phyloP scores from a whole-genome alignment of 2,113 vertebrate species.

The Zosterops pallidus region DNA sequence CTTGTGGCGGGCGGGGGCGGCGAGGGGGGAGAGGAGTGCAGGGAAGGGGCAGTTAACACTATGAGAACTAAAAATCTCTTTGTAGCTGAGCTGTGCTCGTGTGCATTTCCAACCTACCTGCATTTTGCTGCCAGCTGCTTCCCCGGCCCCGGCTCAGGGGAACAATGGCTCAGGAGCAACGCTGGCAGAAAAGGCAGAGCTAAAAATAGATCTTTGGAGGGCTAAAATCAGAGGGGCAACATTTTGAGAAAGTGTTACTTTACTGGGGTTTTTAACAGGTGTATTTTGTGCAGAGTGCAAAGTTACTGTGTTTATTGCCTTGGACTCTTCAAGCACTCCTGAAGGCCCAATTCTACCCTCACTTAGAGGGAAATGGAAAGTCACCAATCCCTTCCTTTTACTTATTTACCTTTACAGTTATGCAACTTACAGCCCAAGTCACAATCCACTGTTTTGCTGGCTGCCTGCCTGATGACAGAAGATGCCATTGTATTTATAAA shows the following conservation, averaged over 20 bases:
- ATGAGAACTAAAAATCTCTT: conserved; percentile 67
- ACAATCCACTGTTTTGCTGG: not conserved
- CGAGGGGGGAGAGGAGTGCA: not conserved
- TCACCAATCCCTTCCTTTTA: not conserved
- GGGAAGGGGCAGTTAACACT: conserved; percentile 68
- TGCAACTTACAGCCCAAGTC: not conserved
- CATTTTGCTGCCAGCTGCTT: conserved; percentile 31
- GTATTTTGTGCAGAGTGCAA: not conserved
- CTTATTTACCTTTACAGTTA: not conserved
- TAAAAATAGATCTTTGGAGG: conserved; percentile 53
- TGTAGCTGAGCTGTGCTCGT: conserved; percentile 46
- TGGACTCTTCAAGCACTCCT: not conserved
- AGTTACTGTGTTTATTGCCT: not conserved
- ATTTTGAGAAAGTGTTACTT: not conserved
- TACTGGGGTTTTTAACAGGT: not conserved
- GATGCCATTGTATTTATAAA: not conserved
- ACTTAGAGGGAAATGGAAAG: not conserved
- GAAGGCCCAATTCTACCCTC: not conserved
- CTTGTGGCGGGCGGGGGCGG: conserved; percentile 64
- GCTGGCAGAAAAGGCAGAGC: conserved; percentile 9
- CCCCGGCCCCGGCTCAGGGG: not conserved
- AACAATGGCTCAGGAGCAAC: not conserved
- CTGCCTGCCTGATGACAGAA: not conserved
- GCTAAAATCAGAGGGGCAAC: conserved; percentile 2
- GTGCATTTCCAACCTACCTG: conserved; percentile 40